phyloP scores from a whole-genome alignment of 2,797 vertebrate species.

The Cynopterus sphinx region DNA sequence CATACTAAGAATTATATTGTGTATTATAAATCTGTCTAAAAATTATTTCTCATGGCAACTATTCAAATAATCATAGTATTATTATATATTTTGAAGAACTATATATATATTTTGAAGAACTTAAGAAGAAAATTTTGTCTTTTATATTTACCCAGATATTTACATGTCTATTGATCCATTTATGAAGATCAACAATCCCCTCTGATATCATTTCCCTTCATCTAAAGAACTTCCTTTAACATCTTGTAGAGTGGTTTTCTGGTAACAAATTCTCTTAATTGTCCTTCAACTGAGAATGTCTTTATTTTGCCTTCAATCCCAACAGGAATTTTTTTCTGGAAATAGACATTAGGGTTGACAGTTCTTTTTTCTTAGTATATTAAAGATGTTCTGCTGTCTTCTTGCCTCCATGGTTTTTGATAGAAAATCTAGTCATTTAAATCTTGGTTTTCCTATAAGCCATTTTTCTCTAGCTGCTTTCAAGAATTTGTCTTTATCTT shows the following conservation, averaged over 20 bases:
- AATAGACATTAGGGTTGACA: background rate
- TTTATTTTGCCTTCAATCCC: slow-evolving; percentile 9
- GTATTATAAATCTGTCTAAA: background rate
- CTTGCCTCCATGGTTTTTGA: background rate
- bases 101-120: slow-evolving; percentile 18
- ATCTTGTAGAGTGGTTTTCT: background rate
- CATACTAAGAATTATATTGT: background rate
- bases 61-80: background rate
- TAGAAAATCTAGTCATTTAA: background rate
- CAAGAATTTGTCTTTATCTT: background rate
- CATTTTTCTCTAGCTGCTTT: background rate
- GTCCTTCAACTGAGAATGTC: background rate
- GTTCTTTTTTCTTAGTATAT: background rate
- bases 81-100: background rate
- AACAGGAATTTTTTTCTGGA: background rate
- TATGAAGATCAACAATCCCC: background rate
- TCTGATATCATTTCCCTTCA: background rate
- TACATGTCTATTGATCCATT: background rate
- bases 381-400: slow-evolving; percentile 19
- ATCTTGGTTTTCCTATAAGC: background rate
- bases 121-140: background rate
- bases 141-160: background rate
- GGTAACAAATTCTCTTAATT: background rate
- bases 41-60: background rate
- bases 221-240: background rate